Conservation (phyloP, 1,140 invertebrate species). For the Drosophila carrolli region DNA sequence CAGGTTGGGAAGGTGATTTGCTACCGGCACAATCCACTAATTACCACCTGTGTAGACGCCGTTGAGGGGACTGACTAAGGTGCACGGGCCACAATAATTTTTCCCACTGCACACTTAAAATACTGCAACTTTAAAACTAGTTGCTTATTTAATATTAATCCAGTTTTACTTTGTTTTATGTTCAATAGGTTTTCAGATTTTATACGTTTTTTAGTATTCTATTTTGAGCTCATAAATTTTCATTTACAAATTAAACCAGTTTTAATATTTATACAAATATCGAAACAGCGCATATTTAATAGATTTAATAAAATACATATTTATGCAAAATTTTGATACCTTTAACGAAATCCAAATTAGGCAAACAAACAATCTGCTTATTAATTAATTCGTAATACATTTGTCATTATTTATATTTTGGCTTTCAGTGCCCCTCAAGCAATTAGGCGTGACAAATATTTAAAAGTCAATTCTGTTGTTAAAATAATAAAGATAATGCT, state of each 20-base stretch:
- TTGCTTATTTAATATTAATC: slow-evolving; percentile 16
- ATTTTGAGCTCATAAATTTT: slow-evolving; percentile 53
- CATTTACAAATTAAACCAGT: slow-evolving; percentile 26
- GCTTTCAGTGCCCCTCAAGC: background rate
- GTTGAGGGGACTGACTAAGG: background rate
- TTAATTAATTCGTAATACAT: slow-evolving; percentile 75
- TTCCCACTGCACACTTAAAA: background rate
- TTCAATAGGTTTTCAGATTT: slow-evolving; percentile 37
- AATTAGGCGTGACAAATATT: slow-evolving; percentile 15
- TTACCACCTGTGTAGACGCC: slow-evolving; percentile 38
- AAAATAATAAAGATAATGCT: too few relatives aligned
- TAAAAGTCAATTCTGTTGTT: background rate
- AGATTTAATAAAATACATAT: slow-evolving; percentile 1
- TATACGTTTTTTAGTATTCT: slow-evolving; percentile 34
- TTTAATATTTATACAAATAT: slow-evolving; percentile 6
- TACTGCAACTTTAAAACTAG: slow-evolving; percentile 13
- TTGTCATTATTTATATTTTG: slow-evolving; percentile 66
- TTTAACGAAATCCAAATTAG: slow-evolving; percentile 68
- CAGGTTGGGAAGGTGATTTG: slow-evolving; percentile 25
- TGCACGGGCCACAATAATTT: background rate
- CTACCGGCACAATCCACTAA: slow-evolving; percentile 34
- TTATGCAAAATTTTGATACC: slow-evolving; percentile 19
- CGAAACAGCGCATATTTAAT: slow-evolving; percentile 6
- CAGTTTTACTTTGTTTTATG: slow-evolving; percentile 3
- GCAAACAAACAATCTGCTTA: slow-evolving; percentile 65